A percentile compares a stretch with the other conserved stretches of the same genome.
Evolutionary conservation across 2,888 invertebrate genomes (phyloP).

Genomic region (Drosophila kambysellisi): DNA sequence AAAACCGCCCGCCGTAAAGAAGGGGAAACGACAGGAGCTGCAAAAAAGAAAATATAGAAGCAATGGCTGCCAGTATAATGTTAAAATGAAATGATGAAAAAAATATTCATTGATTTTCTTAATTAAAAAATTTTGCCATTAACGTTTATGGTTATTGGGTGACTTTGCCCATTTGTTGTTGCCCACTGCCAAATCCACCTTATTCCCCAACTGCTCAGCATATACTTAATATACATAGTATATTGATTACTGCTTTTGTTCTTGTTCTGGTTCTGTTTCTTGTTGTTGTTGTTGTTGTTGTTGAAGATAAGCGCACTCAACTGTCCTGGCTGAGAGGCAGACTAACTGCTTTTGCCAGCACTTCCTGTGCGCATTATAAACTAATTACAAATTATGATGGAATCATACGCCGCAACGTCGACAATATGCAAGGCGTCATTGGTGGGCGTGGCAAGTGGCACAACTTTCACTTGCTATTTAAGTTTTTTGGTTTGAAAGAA

Average conservation of each 20-base stretch:
- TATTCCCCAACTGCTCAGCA: neutral
- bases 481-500: conserved; percentile 56
- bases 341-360: conserved; percentile 42
- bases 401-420: conserved; percentile 55
- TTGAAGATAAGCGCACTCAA: conserved; percentile 34
- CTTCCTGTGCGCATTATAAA: conserved; percentile 73
- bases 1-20: conserved; percentile 27
- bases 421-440: conserved; percentile 57
- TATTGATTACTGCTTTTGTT: conserved; percentile 12
- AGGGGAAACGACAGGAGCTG: conserved; percentile 19
- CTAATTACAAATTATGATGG: conserved; percentile 77
- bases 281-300: conserved; percentile 14
- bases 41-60: conserved; percentile 14
- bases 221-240: conserved; percentile 8
- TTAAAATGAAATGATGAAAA: conserved; percentile 54
- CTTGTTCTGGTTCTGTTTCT: neutral
- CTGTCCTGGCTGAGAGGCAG: conserved; percentile 31
- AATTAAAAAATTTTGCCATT: conserved; percentile 76
- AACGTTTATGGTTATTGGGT: conserved; percentile 76
- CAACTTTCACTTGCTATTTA: conserved; percentile 42
- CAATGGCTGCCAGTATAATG: conserved; percentile 40
- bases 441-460: conserved; percentile 30
- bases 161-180: conserved; percentile 47
- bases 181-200: conserved; percentile 3
- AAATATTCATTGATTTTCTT: conserved; percentile 77